Evolutionary conservation across 2,888 invertebrate genomes (phyloP), one percentile per base, ranked within the genome.

Genomic region (Dicycla oo): DNA sequence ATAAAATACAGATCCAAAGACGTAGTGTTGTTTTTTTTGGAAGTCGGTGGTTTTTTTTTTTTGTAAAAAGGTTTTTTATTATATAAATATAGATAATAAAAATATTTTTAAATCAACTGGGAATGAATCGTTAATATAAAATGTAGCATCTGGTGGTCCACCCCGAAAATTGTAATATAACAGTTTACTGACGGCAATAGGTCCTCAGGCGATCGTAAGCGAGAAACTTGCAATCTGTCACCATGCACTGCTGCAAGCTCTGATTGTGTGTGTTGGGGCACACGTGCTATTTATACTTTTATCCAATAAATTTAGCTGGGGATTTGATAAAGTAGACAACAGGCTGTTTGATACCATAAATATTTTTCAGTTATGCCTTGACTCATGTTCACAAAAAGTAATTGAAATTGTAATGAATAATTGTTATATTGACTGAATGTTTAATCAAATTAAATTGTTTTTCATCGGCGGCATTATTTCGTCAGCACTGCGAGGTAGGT

Each of bases 151-250:
- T 81, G 78, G 57, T 76, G 67, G 66, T 70, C 78, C 79, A 81
- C 63, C 82, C 67, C 64, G 60, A 77, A 79, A 81, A 81, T 70
- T 69, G 79, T 79, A 79, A 77, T 71, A 61, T 71, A 79, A 82
- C 78, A 77, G 63, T 81, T 81, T 79, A 67, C 56, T 57, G 66
- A 61, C 78, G 67, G 54, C 70, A 81, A 79, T 81, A 53, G 71
- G 64, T 71, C 82, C 82, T 65, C 49, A 64, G 78, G 71, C 63
- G 79, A 26, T 79, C 79, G 78, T 79, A 82, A 79, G 67, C 67
- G 67, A 43, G 58, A 53, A 70, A 71, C 79, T 79, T 79, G 82
- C 79, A 77, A 81, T 79, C 66, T 77, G 78, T 79, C 82, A 81
- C 71, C 82, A 60, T 78, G 79, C 82, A 71, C 63, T 13, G 69